Conservation (phyloP, 2,113 vertebrate genomes). For the Microcebus ravelobensis region DNA sequence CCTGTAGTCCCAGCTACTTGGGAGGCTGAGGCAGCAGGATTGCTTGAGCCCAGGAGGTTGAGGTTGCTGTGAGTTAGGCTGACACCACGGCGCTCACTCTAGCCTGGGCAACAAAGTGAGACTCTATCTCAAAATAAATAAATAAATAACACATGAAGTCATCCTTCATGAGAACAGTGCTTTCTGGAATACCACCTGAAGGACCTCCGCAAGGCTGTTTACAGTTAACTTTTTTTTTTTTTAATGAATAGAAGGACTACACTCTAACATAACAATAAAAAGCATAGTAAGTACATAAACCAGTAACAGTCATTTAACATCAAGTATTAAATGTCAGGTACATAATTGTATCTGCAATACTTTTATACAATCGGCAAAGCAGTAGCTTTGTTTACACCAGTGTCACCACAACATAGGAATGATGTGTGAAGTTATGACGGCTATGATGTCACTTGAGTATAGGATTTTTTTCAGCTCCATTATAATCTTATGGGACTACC, state of each 20-base stretch:
- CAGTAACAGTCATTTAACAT: background rate
- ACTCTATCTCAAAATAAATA: no score
- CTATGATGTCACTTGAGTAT: background rate
- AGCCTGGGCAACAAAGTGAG: no score
- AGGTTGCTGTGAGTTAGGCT: no score
- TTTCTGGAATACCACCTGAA: background rate
- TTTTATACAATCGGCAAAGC: background rate
- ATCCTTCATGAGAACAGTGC: background rate
- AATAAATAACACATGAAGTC: background rate
- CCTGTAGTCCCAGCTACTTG: no score
- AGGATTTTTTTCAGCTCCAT: background rate
- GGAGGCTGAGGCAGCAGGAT: no score
- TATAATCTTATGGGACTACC: background rate
- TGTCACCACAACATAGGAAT: background rate
- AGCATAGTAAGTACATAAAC: background rate
- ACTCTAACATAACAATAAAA: background rate
- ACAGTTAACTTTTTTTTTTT: background rate
- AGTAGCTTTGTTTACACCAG: no score
- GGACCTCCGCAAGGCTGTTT: background rate
- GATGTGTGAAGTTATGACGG: background rate
- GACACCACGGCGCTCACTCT: no score
- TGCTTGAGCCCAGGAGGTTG: no score
- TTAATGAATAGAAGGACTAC: background rate
- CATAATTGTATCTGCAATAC: background rate
- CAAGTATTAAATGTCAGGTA: background rate